Base-by-base conservation (phyloP, 2,797 vertebrate genomes). In the Rhincodon typus region DNA sequence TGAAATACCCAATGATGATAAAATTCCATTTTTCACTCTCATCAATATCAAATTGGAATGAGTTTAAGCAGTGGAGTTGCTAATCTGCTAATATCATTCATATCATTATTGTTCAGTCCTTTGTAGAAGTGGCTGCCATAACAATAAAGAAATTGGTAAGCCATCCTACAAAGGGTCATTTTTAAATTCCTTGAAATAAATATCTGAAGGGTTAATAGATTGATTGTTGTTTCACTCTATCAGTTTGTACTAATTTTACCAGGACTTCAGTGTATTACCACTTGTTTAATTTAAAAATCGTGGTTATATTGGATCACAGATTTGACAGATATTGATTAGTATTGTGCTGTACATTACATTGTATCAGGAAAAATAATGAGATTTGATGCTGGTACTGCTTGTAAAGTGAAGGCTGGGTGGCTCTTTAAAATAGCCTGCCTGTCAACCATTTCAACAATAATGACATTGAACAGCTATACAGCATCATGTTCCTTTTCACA, bases 211-310 rank as follows among this genome's bases (percentile, higher is more conserved):
- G n/a, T 77, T 53, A 77, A 95, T 95, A 25, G 30, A 27, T 17
- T 10, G 10, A 57, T 53, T 57, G n/a, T 57, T 74, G 13, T 53
- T 50, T 10, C 46, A 42, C 30, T 72, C 70, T 42, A 27, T 72
- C 66, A 67, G 12, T 67, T 94, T 70, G 91, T 72, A 42, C 25
- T 57, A 77, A 57, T 74, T 57, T 74, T 74, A 57, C 12, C 30
- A 72, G 42, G 46, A 77, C 7, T 21, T 95, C 13, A 77, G 4
- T 4, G 46, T 77, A 27, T 95, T 95, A 53, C 70, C 21, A 72
- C 57, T 94, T 70, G 93, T 94, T 69, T 69, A 94, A 94, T 94
- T 72, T 95, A 95, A 95, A 77, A 38, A 42, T 72, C 34, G n/a
- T 77, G 46, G 30, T 23, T 77, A 27, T 57, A 30, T 93, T 95